Conservation (phyloP, 2,113 vertebrate genomes). For the rat (Rattus norvegicus) region GRCr8 NC_086029.1:76824001-76824500, state of each 20-base stretch:
- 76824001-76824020: conserved; percentile 47
- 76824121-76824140: conserved; percentile 6
- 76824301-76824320: not conserved
- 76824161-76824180: not conserved
- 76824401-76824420: not conserved
- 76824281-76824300: not conserved
- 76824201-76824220: not conserved
- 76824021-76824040: conserved; percentile 34
- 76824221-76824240: not conserved
- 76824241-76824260: not conserved
- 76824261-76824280: not conserved
- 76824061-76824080: conserved; percentile 3
- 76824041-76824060: conserved; percentile 21
- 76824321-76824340: not conserved
- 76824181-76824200: not conserved
- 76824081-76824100: conserved; percentile 43
- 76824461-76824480: not conserved
- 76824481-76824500: not conserved
- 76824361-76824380: not conserved
- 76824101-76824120: not conserved
- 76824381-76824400: not conserved
- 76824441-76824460: not conserved
- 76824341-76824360: not conserved
- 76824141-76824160: not conserved
- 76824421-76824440: not conserved